Base-by-base conservation (phyloP, 2,797 vertebrate species). In the Rhinoraja longicauda region DNA sequence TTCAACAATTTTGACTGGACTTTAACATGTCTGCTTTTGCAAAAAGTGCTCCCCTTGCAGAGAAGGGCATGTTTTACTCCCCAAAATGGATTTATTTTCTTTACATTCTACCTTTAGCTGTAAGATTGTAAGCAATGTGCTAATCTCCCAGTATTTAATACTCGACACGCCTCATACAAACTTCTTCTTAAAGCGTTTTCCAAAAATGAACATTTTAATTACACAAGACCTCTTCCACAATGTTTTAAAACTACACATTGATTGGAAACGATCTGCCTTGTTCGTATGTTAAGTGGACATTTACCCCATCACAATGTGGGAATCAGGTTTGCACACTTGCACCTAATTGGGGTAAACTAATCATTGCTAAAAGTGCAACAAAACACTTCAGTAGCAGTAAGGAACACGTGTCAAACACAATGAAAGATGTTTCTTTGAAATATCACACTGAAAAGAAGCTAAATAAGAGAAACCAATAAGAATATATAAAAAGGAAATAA, bases 311-410 rank as follows among this genome's bases (percentile, higher is more conserved):
- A 67, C 59, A 88, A 64, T 88, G 67, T 88, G 59, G 59, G n/a
- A 88, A 32, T 88, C 84, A 88, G 84, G 84, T 88, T 88, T 88
- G 84, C n/a, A 77, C 32, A 4, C 76, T 77, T 77, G 76, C 59
- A 67, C 62, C 36, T 88, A 88, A 32, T 64, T 88, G 84, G 84
- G 32, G 59, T 88, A 88, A 88, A 88, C 84, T 88, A 88, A 88
- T 88, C 67, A 88, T n/a, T 64, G n/a, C n/a, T 88, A 36, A 67
- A 88, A 88, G 59, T 62, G 26, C 84, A 88, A 88, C 84, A 88
- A 77, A 64, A 64, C 59, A 67, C 15, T 67, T 2, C n/a, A 88
- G 29, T 59, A 67, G n/a, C 84, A 64, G 17, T 21, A 21, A 15
- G 29, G 17, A 67, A 88, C 59, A 29, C 32, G 59, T 64, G 36